Base-by-base conservation (phyloP, 2,113 vertebrate genomes). In the Ia io region DNA sequence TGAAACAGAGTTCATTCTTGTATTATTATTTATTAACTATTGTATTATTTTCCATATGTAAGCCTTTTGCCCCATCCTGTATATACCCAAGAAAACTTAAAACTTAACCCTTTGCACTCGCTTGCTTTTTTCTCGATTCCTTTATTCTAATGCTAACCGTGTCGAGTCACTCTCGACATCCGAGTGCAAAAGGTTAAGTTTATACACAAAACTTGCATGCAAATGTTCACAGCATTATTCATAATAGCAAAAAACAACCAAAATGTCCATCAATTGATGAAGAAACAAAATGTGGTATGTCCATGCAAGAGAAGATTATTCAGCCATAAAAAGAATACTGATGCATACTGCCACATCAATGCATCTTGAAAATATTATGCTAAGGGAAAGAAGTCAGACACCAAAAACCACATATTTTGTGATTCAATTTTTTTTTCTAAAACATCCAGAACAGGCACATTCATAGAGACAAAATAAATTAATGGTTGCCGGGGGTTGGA, bases 331-430 rank as follows among this genome's bases (percentile, higher is more conserved):
- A 82, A 93, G 16, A 9, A 56, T 5, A 18, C 32, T 20, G n/a
- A 85, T 0, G 23, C 7, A 49, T 2, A 47, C 11, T 44, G 25
- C 5, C 30, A 40, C 47, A 73, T 1, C 0, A 3, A 73, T 18
- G 28, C 49, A 70, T 40, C 74, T 13, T 79, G 25, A 82, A 69
- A 92, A 82, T 42, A 67, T 28, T 25, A 80, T 30, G 8, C 7
- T 30, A 84, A 92, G 42, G 37, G 22, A 84, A 95, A 86, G 78
- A 67, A 88, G 65, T 63, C 30, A 84, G 82, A 95, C 49, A 85
- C 35, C n/a, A 32, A 95, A 93, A 42, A 28, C 18, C 42, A 69
- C 2, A 13, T 18, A n/a, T 30, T 65, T 3, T 56, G 35, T 51
- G 59, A 69, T 13, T 90, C 28, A 28, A 32, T 6, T 53, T 53